Conservation (phyloP, 2,113 vertebrate genomes). For the Cinclus cinclus region DNA sequence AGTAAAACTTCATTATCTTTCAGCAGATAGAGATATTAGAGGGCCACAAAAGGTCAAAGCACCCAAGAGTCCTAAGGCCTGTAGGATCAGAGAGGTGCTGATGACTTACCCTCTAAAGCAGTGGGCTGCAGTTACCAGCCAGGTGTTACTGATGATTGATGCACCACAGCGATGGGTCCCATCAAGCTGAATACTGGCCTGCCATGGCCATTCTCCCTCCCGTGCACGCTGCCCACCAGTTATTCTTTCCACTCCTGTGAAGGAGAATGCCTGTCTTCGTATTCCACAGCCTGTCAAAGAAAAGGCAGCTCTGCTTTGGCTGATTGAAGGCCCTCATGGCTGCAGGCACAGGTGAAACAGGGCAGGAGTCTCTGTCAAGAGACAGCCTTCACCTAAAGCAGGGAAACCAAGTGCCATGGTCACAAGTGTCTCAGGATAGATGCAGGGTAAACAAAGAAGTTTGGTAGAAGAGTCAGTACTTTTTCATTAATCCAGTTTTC, state of each 20-base stretch:
- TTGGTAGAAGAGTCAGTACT: neutral
- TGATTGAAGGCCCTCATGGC: neutral
- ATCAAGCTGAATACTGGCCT: slow-evolving; percentile 88
- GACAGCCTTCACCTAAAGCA: neutral
- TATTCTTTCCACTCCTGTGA: slow-evolving; percentile 77
- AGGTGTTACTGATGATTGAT: slow-evolving; percentile 81
- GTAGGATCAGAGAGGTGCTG: neutral
- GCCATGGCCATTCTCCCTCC: slow-evolving; percentile 89
- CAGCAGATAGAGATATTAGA: neutral
- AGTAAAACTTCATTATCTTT: neutral
- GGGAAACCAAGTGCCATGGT: neutral
- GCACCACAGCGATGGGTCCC: slow-evolving; percentile 86
- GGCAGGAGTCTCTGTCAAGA: neutral
- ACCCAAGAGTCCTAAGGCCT: neutral
- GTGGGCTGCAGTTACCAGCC: slow-evolving; percentile 94
- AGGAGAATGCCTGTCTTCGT: slow-evolving; percentile 45
- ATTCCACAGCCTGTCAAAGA: slow-evolving; percentile 71
- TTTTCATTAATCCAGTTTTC: neutral
- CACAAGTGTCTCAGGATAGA: neutral
- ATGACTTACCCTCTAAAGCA: slow-evolving; percentile 79
- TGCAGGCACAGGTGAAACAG: neutral
- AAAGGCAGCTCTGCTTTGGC: neutral
- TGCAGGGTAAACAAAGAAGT: neutral
- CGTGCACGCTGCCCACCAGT: slow-evolving; percentile 77
- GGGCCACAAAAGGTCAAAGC: neutral